phyloP scores from a whole-genome alignment of 2,888 invertebrate species.

The Seira musarum region DNA sequence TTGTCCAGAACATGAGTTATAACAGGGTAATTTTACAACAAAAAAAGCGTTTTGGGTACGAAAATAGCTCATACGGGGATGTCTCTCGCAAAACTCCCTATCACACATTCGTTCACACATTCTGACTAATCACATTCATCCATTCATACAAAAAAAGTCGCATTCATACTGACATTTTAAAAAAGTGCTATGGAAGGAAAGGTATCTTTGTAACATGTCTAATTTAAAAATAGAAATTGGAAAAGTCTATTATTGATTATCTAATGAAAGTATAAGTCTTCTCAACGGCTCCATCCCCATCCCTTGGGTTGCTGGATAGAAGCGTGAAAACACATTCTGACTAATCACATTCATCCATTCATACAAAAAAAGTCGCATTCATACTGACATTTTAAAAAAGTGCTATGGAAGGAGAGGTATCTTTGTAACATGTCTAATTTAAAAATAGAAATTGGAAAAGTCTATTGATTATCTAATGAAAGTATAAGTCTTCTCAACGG shows the following conservation, averaged over 20 bases:
- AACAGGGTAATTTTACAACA: slow-evolving; percentile 44
- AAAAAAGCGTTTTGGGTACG: slow-evolving; percentile 37
- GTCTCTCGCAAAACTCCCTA: too few relatives aligned
- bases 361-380: slow-evolving; percentile 11
- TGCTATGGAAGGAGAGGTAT: slow-evolving; percentile 18
- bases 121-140: slow-evolving; percentile 41
- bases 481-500: slow-evolving; percentile 47
- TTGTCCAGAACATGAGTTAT: slow-evolving; percentile 15
- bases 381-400: slow-evolving; percentile 7
- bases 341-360: slow-evolving; percentile 36
- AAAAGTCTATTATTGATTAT: neutral
- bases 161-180: slow-evolving; percentile 1
- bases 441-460: neutral
- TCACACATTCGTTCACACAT: slow-evolving; percentile 28
- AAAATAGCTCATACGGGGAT: too few relatives aligned
- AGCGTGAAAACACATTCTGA: slow-evolving; percentile 49
- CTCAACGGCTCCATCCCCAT: slow-evolving; percentile 62
- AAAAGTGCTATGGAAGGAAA: slow-evolving; percentile 19
- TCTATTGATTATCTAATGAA: neutral
- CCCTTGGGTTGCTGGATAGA: slow-evolving; percentile 62
- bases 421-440: neutral
- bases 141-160: slow-evolving; percentile 21
- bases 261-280: slow-evolving; percentile 31
- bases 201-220: neutral
- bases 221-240: neutral